These are phyloP conservation scores for Scaptomyza parva DNA, from an alignment of 2,888 invertebrate genomes.

Conservation along the genomic window DNA sequence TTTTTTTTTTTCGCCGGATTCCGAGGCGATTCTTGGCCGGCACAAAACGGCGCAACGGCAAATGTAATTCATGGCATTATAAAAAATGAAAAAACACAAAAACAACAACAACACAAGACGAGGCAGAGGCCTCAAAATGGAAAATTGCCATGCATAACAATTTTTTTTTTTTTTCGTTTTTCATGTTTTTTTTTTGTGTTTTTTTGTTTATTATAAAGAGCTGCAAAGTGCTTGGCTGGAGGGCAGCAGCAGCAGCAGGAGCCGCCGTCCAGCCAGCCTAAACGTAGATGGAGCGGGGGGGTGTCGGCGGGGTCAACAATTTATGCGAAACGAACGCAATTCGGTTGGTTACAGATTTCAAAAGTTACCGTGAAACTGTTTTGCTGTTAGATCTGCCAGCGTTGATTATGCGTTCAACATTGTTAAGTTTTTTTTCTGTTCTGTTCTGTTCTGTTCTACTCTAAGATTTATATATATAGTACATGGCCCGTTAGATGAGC, in stretches of 20 bases:
- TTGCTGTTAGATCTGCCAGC: constrained; percentile 39
- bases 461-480: constrained; percentile 13
- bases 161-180: constrained; percentile 46
- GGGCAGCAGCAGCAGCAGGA: constrained; percentile 15
- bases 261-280: neutral
- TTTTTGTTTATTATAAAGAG: constrained; percentile 67
- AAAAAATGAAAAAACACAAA: too few relatives aligned
- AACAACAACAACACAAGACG: constrained; percentile 56
- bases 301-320: constrained; percentile 46
- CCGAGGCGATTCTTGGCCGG: constrained; percentile 21
- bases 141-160: constrained; percentile 82
- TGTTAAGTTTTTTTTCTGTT: constrained; percentile 38
- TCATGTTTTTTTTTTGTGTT: constrained; percentile 1
- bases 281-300: too few relatives aligned
- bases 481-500: constrained; percentile 29
- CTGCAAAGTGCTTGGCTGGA: constrained; percentile 60
- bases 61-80: constrained; percentile 75
- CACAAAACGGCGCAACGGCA: constrained; percentile 34
- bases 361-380: constrained; percentile 51
- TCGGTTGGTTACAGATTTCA: constrained; percentile 56
- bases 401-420: constrained; percentile 59
- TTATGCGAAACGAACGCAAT: constrained; percentile 74
- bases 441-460: too few relatives aligned
- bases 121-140: constrained; percentile 77
- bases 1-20: constrained; percentile 43